Evolutionary conservation across 2,888 invertebrate species (phyloP).

Genomic region (Rotaria macrura): DNA sequence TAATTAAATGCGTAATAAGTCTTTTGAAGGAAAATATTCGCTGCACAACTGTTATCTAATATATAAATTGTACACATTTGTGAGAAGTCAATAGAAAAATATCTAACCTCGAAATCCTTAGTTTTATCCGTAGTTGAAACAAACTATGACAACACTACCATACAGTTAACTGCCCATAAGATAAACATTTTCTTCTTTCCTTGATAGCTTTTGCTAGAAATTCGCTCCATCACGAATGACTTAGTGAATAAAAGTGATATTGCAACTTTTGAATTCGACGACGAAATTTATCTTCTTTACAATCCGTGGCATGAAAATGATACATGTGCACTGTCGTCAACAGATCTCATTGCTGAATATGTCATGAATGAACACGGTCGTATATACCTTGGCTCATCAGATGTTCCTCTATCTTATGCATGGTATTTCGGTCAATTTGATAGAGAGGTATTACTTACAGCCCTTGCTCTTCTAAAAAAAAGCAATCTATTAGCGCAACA

Average conservation of each 20-base stretch:
- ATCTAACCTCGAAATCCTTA: too few relatives aligned
- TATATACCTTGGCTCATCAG: not conserved
- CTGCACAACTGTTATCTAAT: too few relatives aligned
- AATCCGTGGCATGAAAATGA: not conserved
- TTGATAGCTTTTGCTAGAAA: not conserved
- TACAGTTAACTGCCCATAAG: too few relatives aligned
- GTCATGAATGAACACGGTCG: not conserved
- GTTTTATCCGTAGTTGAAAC: too few relatives aligned
- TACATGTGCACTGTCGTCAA: not conserved
- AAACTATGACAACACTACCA: too few relatives aligned
- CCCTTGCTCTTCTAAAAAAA: not conserved
- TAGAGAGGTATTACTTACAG: not conserved
- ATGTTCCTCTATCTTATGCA: not conserved
- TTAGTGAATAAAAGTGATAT: not conserved
- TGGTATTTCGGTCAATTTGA: slow-evolving; percentile 21
- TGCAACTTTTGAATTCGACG: not conserved
- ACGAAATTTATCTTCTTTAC: not conserved
- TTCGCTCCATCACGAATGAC: not conserved
- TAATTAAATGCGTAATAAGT: too few relatives aligned
- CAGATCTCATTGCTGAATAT: not conserved
- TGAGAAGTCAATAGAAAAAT: too few relatives aligned
- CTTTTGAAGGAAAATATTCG: too few relatives aligned
- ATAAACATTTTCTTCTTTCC: too few relatives aligned
- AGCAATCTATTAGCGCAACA: not conserved
- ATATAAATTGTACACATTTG: too few relatives aligned